Conservation (phyloP, 1,140 invertebrate genomes). For the Spodoptera frugiperda region DNA sequence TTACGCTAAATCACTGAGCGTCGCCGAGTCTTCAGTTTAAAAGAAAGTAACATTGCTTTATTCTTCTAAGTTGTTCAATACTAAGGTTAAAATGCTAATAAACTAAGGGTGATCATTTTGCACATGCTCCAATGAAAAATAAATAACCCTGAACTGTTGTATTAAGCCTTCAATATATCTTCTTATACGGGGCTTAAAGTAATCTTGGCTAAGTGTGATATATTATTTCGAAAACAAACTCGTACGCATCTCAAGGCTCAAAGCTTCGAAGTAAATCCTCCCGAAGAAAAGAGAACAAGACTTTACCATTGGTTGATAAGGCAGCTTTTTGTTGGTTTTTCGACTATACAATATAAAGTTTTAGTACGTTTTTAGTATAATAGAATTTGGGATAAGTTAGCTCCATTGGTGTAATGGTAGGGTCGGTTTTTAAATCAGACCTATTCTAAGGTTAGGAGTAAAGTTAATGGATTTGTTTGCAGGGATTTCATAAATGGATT, state of each 20-base stretch:
- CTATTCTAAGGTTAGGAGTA: not conserved
- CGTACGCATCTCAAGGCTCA: conserved; percentile 53
- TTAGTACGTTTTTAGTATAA: conserved; percentile 37
- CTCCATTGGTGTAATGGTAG: conserved; percentile 4
- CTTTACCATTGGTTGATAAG: conserved; percentile 50
- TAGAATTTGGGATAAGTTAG: conserved; percentile 19
- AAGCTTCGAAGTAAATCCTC: conserved; percentile 59
- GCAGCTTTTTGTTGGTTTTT: conserved; percentile 27
- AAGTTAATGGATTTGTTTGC: conserved; percentile 4
- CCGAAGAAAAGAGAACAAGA: conserved; percentile 53
- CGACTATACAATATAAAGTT: conserved; percentile 16
- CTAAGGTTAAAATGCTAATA: not conserved
- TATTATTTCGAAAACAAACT: conserved; percentile 71
- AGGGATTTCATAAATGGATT: not conserved
- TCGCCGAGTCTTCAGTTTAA: not conserved
- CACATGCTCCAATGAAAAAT: conserved; percentile 52
- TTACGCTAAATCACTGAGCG: not conserved
- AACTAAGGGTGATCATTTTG: conserved; percentile 26
- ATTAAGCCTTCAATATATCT: conserved; percentile 71
- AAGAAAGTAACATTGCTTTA: not conserved
- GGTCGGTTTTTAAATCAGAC: not conserved
- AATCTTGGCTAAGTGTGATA: conserved; percentile 71
- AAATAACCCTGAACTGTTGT: conserved; percentile 56
- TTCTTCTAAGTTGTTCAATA: conserved; percentile 1
- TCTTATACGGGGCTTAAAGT: conserved; percentile 66